A percentile compares a stretch with the other conserved stretches of the same genome.
phyloP scores from a whole-genome alignment of 2,113 vertebrate genomes.

The Corythaeola cristata region DNA sequence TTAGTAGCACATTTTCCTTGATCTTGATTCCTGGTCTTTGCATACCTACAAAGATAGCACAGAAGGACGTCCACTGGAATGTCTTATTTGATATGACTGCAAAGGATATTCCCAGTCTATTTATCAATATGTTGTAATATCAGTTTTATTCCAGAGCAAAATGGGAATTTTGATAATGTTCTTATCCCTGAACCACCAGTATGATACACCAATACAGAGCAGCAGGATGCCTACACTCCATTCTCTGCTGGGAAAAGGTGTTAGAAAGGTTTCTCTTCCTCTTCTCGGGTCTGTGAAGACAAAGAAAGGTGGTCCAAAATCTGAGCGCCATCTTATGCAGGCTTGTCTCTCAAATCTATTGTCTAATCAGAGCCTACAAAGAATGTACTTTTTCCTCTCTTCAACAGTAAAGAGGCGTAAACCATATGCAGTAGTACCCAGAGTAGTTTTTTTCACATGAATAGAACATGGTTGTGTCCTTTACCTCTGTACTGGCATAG shows the following conservation, averaged over 20 bases:
- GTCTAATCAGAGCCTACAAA: neutral
- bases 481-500: neutral
- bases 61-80: neutral
- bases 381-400: neutral
- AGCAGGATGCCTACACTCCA: neutral
- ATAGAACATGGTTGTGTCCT: neutral
- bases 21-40: neutral
- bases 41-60: neutral
- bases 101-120: neutral
- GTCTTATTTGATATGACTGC: neutral
- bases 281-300: neutral
- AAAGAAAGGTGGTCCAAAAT: neutral
- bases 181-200: neutral
- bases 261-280: neutral
- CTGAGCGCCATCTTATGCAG: neutral
- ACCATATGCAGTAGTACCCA: fast-evolving
- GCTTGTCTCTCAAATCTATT: neutral
- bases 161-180: neutral
- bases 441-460: neutral
- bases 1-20: neutral
- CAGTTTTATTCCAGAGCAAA: neutral
- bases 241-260: neutral
- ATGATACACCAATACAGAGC: neutral
- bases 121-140: neutral
- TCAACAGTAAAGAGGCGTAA: neutral